phyloP scores from a whole-genome alignment of 1,140 invertebrate genomes.

The Drosophila kurseongensis region DNA sequence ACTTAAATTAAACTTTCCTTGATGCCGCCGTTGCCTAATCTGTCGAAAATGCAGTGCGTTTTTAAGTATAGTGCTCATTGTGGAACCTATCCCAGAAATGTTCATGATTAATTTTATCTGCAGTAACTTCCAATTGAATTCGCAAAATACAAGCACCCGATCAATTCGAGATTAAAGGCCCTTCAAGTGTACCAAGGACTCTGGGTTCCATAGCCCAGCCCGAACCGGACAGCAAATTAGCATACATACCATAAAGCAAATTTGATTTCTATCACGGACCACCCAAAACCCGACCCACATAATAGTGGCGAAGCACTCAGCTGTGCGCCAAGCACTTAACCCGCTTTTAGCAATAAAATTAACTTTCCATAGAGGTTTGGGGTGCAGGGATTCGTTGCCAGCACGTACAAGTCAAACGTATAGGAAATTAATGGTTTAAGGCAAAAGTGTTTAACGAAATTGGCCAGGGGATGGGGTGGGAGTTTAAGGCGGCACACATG shows the following conservation, averaged over 20 bases:
- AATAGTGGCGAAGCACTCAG: constrained; percentile 68
- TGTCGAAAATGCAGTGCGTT: no score
- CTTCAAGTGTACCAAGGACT: constrained; percentile 54
- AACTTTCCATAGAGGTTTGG: constrained; percentile 63
- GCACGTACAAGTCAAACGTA: constrained; percentile 73
- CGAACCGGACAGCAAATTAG: constrained; percentile 72
- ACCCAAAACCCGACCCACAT: constrained; percentile 14
- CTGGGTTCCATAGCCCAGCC: constrained; percentile 10
- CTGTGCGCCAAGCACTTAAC: constrained; percentile 77
- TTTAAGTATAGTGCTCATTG: neutral
- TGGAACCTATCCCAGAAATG: neutral
- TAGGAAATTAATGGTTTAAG: constrained; percentile 84
- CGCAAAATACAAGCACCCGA: constrained; percentile 2
- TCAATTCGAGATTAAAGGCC: constrained; percentile 66
- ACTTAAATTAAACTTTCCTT: no score
- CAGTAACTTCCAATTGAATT: constrained; percentile 33
- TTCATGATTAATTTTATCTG: neutral
- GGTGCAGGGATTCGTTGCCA: constrained; percentile 23
- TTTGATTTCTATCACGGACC: constrained; percentile 76
- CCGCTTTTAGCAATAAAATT: constrained; percentile 84
- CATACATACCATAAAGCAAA: constrained; percentile 83
- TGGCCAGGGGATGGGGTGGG: constrained; percentile 36
- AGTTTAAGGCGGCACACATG: constrained; percentile 8
- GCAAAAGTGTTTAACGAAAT: constrained; percentile 84
- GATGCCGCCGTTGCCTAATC: no score